phyloP scores from a whole-genome alignment of 1,140 invertebrate genomes.

The Caenorhabditis briggsae region DNA sequence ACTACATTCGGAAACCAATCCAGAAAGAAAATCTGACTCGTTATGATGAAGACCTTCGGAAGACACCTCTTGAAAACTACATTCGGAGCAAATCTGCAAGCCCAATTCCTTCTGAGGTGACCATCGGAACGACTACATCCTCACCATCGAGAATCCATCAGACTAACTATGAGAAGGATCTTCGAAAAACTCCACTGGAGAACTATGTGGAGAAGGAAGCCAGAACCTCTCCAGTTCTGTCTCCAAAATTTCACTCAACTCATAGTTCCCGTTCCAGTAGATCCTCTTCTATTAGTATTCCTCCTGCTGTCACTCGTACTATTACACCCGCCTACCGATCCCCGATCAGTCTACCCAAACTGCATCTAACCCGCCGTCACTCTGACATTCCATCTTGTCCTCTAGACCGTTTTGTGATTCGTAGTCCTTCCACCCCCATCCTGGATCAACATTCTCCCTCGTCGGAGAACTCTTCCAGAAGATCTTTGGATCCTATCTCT shows the following conservation, averaged over 20 bases:
- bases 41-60: background rate
- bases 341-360: too few species aligned
- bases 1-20: background rate
- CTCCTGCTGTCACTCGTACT: too few species aligned
- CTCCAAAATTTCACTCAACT: background rate
- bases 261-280: too few species aligned
- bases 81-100: background rate
- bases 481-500: conserved; percentile 4
- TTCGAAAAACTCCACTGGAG: too few species aligned
- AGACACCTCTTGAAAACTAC: background rate
- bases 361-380: background rate
- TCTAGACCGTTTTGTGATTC: background rate
- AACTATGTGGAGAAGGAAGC: too few species aligned
- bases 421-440: background rate
- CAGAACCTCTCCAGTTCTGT: background rate
- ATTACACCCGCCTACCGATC: too few species aligned
- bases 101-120: too few species aligned
- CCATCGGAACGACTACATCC: too few species aligned
- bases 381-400: background rate
- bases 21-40: background rate
- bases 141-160: too few species aligned
- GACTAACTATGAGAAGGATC: too few species aligned
- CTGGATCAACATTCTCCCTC: background rate
- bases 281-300: too few species aligned
- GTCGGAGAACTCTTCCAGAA: background rate